Base-by-base conservation (phyloP, 1,140 invertebrate species). In the Amyelois transitella region DNA sequence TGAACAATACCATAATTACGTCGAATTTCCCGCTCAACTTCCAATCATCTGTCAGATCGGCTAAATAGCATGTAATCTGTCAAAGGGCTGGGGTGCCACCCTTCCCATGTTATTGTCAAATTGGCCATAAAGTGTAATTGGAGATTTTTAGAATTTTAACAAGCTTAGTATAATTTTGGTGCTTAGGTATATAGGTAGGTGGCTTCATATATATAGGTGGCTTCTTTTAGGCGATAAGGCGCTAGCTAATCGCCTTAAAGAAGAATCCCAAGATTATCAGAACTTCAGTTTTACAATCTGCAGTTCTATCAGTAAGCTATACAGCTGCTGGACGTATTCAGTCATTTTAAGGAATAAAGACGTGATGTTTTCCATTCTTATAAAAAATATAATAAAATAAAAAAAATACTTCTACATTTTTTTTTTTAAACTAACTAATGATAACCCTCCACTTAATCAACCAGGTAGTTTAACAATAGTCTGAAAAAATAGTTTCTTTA, bases 11-110 rank as follows among this genome's bases (percentile, higher is more conserved):
- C 22, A 22, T 48, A 47, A 47, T 54, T 47, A 20, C n/a, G 12
- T 22, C 18, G 56, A 50, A 60, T 61, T 65, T 65, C 58, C 55
- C 56, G 45, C 53, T 32, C 55, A 63, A 63, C 58, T 63, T 63
- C 43, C 53, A 18, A 51, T 50, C 48, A 60, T 60, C 51, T 60
- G 58, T 38, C 53, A 51, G 32, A 1, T n/a, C 32, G 51, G 44
- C 44, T 43, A 59, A 47, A 44, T 38, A 20, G 19, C 51, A 43
- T 53, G 51, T 56, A 53, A 56, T 49, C 55, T 52, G 5, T 58
- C 55, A 55, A 45, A 51, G 44, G 55, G 49, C 45, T 54, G 6
- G 28, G 28, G 10, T 1, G 28, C 28, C 28, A 38, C 45, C 45
- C 45, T 48, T n/a, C 10, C 18, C 12, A 19, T 19, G 45, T 48